phyloP scores from a whole-genome alignment of 2,888 invertebrate genomes.

The Caenorhabditis angaria region DNA sequence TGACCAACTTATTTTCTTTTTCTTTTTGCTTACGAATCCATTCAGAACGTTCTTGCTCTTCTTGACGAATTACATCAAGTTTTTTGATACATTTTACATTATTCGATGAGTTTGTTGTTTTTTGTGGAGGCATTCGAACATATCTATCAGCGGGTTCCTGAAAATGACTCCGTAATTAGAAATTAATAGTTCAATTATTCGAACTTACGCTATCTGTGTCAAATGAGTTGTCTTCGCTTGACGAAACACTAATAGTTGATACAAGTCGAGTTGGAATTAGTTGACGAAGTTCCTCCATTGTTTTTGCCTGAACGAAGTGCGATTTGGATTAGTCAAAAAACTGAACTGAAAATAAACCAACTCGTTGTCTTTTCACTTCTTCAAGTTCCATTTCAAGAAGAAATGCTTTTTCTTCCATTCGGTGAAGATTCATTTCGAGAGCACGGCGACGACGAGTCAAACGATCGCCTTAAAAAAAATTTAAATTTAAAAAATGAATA shows the following conservation, averaged over 20 bases:
- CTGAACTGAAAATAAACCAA: background rate
- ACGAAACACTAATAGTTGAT: constrained; percentile 26
- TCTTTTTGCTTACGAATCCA: constrained; percentile 11
- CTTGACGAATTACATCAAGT: constrained; percentile 11
- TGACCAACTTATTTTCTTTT: background rate
- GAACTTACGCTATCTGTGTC: constrained; percentile 15
- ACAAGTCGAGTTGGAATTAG: constrained; percentile 22
- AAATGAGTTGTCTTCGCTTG: constrained; percentile 31
- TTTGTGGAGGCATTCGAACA: constrained; percentile 17
- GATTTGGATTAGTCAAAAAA: too few species aligned
- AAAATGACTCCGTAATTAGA: constrained; percentile 1
- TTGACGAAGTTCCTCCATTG: constrained; percentile 28
- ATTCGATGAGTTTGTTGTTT: background rate
- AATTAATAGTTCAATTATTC: background rate
- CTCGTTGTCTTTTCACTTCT: constrained; percentile 22
- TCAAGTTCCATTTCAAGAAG: constrained; percentile 40
- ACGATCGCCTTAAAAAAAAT: constrained; percentile 22
- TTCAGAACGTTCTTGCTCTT: constrained; percentile 17
- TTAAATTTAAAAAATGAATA: constrained; percentile 6
- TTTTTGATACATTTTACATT: background rate
- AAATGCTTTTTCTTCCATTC: constrained; percentile 33
- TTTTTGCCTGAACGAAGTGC: constrained; percentile 21
- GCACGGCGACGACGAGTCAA: constrained; percentile 27
- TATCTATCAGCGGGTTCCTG: constrained; percentile 23
- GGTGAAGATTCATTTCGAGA: constrained; percentile 31